These are phyloP conservation scores for Gymnarchus niloticus DNA, from an alignment of 2,113 vertebrate genomes.

Conservation along the genomic window DNA sequence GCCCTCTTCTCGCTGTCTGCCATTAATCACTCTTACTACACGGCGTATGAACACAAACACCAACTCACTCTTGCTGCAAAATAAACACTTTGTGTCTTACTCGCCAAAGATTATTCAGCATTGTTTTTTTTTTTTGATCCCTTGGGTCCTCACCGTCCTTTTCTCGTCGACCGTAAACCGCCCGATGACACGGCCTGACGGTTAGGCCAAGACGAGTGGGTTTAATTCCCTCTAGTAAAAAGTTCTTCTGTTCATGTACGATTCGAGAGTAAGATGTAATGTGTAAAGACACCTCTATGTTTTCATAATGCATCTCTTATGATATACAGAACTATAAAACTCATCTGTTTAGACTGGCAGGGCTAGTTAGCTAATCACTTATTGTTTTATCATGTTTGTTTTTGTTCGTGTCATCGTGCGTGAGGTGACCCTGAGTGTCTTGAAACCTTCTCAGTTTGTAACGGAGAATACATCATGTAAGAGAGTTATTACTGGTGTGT, in stretches of 20 bases:
- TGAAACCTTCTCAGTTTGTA: not conserved
- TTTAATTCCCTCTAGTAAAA: not conserved
- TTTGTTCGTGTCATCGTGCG: not conserved
- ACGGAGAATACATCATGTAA: not conserved
- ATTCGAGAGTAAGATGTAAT: not conserved
- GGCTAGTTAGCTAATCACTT: too few relatives aligned
- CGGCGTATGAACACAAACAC: not conserved
- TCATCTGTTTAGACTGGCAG: not conserved
- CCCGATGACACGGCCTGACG: not conserved
- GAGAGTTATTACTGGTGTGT: not conserved
- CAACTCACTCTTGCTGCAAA: not conserved
- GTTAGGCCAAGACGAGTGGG: not conserved
- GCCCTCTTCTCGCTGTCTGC: not conserved
- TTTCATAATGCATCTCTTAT: not conserved
- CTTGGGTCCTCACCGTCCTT: not conserved
- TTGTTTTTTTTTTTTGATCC: not conserved
- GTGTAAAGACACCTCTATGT: not conserved
- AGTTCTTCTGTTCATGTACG: not conserved
- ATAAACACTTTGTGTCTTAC: not conserved
- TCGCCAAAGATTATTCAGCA: not conserved
- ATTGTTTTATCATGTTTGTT: too few relatives aligned
- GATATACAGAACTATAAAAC: not conserved
- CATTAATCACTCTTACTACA: conserved; percentile 21
- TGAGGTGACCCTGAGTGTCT: not conserved
- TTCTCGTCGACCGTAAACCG: not conserved